Evolutionary conservation across 2,888 invertebrate genomes (phyloP), one percentile per base, ranked within the genome.

Genomic region (Drosophila kuntzei): DNA sequence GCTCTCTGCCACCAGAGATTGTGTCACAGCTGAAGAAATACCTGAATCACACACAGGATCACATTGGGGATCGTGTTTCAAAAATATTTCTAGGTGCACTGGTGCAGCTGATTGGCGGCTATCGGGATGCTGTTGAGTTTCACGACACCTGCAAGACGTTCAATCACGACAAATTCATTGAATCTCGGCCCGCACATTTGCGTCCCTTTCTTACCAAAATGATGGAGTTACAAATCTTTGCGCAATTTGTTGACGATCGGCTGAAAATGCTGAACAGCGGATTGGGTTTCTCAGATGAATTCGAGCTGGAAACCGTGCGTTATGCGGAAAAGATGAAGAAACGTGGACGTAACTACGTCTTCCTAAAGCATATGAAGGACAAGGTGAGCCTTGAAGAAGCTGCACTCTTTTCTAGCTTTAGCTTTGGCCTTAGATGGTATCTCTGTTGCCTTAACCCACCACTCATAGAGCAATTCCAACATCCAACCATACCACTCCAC

Each of bases 41-140:
- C 70, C 85, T 92, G 53, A 90, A 86, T 58, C 89, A 91, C 62
- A 86, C 91, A 7, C 83, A 96, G 76, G 95, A 95, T 53, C 93
- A 95, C 61, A 93, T 97, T 63, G 98, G 98, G 0, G 99, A 99
- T 92, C 96, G 97, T 0, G 96, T 99, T 5, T 97, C 98, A 3
- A 95, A 98, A 89, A 97, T 98, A 46, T 99, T 99, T 93, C 94
- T 99, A 58, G 90, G 91, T 67, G 97, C 98, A 9, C 93, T 99
- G 78, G 99, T 99, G 11, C 96, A 97, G 91, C 93, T 99, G 59
- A 99, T 99, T 86, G 99, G 99, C 49, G 97, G 98, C 72, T 98
- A 98, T 92, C 94, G 97, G 73, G 98, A 98, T 92, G 98, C 98
- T 27, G 94, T 98, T 44, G 95, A 95, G 91, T 95, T 95, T 82